Conservation (phyloP, 2,888 invertebrate species). For the Prosapia bicincta region DNA sequence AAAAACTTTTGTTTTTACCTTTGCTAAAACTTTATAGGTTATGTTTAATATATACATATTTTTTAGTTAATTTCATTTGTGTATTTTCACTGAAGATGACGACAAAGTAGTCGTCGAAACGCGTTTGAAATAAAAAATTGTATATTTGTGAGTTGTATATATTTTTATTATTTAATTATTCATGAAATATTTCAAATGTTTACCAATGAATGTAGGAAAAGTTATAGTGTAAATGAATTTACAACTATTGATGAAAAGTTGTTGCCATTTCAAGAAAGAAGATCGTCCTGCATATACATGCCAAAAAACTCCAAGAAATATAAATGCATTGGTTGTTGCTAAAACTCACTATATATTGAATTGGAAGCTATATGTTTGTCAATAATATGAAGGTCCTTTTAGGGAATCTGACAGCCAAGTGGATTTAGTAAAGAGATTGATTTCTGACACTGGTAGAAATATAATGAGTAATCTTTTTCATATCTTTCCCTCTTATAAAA, state of each 20-base stretch:
- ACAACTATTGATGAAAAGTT: background rate
- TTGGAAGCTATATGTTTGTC: constrained; percentile 23
- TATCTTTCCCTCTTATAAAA: too few relatives aligned
- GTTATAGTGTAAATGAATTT: too few relatives aligned
- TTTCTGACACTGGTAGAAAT: constrained; percentile 28
- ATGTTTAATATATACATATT: too few relatives aligned
- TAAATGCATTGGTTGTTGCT: constrained; percentile 24
- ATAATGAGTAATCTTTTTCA: constrained; percentile 25
- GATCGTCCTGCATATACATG: background rate
- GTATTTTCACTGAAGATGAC: too few relatives aligned
- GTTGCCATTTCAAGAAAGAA: background rate
- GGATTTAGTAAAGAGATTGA: too few relatives aligned
- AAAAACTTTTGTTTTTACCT: too few relatives aligned
- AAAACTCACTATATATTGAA: constrained; percentile 14
- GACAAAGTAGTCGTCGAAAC: too few relatives aligned
- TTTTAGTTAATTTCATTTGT: too few relatives aligned
- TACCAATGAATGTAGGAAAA: background rate
- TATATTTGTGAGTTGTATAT: too few relatives aligned
- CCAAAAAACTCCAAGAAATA: constrained; percentile 24
- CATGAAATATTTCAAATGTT: background rate
- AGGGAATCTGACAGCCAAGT: constrained; percentile 3
- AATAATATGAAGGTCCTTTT: constrained; percentile 20
- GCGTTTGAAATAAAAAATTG: too few relatives aligned
- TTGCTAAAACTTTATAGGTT: too few relatives aligned
- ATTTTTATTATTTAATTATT: too few relatives aligned